Base-by-base conservation (phyloP, 2,797 vertebrate species). In the Sebastes umbrosus region DNA sequence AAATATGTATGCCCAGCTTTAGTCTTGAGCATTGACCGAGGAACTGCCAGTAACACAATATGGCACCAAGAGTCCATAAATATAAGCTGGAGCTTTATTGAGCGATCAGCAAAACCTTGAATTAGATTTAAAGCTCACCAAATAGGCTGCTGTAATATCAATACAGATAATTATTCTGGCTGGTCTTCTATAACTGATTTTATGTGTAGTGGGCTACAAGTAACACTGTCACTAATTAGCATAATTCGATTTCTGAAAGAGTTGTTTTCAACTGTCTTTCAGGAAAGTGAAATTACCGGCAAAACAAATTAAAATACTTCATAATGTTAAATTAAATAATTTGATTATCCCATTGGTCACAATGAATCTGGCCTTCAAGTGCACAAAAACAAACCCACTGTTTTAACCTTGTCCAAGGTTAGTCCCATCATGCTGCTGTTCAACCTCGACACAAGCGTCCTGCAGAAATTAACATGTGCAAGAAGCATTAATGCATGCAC, bases 381-480 rank as follows among this genome's bases (percentile, higher is more conserved):
- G 16, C 31, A 62, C 5, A 14, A 8, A 69, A 59, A 73, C 14
- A 36, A 72, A 72, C 16, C 27, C 27, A 20, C 16, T 46, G 14
- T 7, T 46, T 7, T 46, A 46, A 46, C 43, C 43, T 46, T 52
- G 54, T 39, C 31, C 2, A 7, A 43, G 16, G 32, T 58, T 12
- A 7, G 7, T 20, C 52, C 8, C 1, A 10, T 27, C 25, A 8
- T n/a, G 22, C 36, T 34, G 36, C 27, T 25, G 5, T 11, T 27
- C 22, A 60, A 39, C 55, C 66, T 77, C 54, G 1, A 67, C 55
- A 55, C 46, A 22, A 3, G 4, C 27, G 5, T 1, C 10, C 58
- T 39, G 36, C 39, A 54, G 73, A 58, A 69, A 31, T 65, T 65
- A 84, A 66, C 77, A 75, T 32, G 2, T n/a, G 71, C n/a, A 16